Evolutionary conservation across 2,888 invertebrate species (phyloP).

Genomic region (Venusia cambrica): DNA sequence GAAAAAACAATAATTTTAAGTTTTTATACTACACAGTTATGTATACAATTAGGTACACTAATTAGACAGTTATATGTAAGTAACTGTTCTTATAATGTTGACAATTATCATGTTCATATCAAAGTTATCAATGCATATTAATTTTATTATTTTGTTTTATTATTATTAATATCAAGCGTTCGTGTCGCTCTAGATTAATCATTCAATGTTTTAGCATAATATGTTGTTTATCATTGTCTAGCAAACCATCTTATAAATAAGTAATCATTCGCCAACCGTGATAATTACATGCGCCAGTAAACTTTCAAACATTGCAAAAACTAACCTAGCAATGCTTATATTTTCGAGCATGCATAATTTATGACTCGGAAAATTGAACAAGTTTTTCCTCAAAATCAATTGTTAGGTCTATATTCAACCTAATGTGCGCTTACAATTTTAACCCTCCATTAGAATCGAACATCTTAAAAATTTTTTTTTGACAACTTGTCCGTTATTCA

Average conservation of each 20-base stretch:
- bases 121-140: not conserved
- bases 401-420: no score
- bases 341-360: conserved; percentile 19
- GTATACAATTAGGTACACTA: no score
- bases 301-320: conserved; percentile 24
- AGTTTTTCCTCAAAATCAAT: not conserved
- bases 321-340: conserved; percentile 14
- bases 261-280: conserved; percentile 25
- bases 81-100: not conserved
- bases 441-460: no score
- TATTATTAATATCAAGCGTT: not conserved
- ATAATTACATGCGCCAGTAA: conserved; percentile 28
- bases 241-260: conserved; percentile 18
- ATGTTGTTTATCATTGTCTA: conserved; percentile 3
- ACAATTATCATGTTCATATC: conserved; percentile 1
- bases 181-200: conserved; percentile 1
- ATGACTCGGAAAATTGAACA: conserved; percentile 25
- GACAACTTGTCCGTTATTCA: no score
- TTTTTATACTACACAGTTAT: no score
- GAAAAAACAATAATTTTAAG: conserved; percentile 6
- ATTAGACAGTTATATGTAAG: no score
- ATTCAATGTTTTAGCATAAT: not conserved
- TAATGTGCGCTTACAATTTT: no score
- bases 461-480: no score
- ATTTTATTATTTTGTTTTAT: conserved; percentile 1